Evolutionary conservation across 2,888 invertebrate genomes (phyloP), one percentile per base, ranked within the genome.

Genomic region (Metopia argyrocephala): DNA sequence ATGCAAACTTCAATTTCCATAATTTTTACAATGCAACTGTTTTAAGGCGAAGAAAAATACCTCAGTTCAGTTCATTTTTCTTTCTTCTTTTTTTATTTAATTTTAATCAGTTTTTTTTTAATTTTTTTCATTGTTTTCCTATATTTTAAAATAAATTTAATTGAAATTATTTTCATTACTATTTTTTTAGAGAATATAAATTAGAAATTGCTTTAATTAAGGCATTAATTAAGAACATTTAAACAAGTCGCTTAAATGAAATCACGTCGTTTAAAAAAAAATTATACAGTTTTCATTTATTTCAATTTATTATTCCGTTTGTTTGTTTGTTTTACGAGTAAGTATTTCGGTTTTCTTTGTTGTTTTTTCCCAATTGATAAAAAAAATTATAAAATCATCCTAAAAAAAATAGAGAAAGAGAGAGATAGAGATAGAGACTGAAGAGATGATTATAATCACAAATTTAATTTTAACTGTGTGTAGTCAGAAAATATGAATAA

Each of bases 221-320:
- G 64, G 69, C 74, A 74, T 81, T 81, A 81, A 81, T 78, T 74
- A 81, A 76, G 56, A 81, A 61, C 81, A 74, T 74, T 78, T 78
- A 78, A 81, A 74, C 65, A 52, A 76, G 65, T 78, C 74, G 65
- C 74, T 81, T 69, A 81, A 74, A 81, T 81, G 69, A 81, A 81
- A 81, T 78, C 81, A 78, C 81, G 74, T 74, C 76, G 78, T 76
- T 76, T n/a, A n/a, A n/a, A n/a, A 80, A 57, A 73, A 78, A 78
- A 61, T 76, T 61, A 70, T 76, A 50, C 64, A 23, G 70, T 73
- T 65, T 62, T 18, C 38, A 38, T 38, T 46, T 62, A 69, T 68
- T 31, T 25, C 25, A 21, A n/a, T 61, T 45, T 61, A 45, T 68
- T 75, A n/a, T n/a, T n/a, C n/a, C n/a, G n/a, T n/a, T 18, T 7